A percentile compares a stretch with the other conserved stretches of the same genome.
phyloP scores from a whole-genome alignment of 2,797 vertebrate species.

The Catostomus latipinnis region DNA sequence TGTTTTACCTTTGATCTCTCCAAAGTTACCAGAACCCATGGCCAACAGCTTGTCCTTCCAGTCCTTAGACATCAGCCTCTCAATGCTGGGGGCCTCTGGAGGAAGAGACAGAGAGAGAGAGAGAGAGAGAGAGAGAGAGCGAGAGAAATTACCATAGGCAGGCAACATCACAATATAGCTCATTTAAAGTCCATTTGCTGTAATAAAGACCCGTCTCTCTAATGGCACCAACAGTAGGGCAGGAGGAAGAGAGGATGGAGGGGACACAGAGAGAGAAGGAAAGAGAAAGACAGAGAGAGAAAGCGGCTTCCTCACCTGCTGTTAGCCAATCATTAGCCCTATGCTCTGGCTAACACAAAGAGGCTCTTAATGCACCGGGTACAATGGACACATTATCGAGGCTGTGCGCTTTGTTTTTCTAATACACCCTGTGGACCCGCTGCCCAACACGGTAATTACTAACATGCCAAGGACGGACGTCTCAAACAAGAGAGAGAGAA shows the following conservation, averaged over 20 bases:
- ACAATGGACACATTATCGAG: slow-evolving; percentile 92
- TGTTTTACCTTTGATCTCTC: slow-evolving; percentile 95
- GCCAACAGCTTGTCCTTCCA: slow-evolving; percentile 99
- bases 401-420: slow-evolving; percentile 89
- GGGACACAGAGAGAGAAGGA: slow-evolving; percentile 62
- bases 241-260: slow-evolving; percentile 70
- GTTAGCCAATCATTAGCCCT: slow-evolving; percentile 98
- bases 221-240: slow-evolving; percentile 94
- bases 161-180: slow-evolving; percentile 89
- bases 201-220: slow-evolving; percentile 91
- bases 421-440: slow-evolving; percentile 62
- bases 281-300: slow-evolving; percentile 67
- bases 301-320: slow-evolving; percentile 92
- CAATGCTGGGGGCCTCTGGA: slow-evolving; percentile 96
- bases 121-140: too few species aligned
- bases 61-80: slow-evolving; percentile 98
- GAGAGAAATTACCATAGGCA: slow-evolving; percentile 81
- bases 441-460: slow-evolving; percentile 68
- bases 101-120: slow-evolving; percentile 44
- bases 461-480: slow-evolving; percentile 64
- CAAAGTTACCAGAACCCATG: slow-evolving; percentile 98
- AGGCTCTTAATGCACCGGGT: slow-evolving; percentile 87
- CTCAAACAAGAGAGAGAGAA: slow-evolving; percentile 57
- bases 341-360: slow-evolving; percentile 91
- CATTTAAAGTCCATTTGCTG: slow-evolving; percentile 96